phyloP scores from a whole-genome alignment of 2,797 vertebrate species.

The Lacerta bilineata region DNA sequence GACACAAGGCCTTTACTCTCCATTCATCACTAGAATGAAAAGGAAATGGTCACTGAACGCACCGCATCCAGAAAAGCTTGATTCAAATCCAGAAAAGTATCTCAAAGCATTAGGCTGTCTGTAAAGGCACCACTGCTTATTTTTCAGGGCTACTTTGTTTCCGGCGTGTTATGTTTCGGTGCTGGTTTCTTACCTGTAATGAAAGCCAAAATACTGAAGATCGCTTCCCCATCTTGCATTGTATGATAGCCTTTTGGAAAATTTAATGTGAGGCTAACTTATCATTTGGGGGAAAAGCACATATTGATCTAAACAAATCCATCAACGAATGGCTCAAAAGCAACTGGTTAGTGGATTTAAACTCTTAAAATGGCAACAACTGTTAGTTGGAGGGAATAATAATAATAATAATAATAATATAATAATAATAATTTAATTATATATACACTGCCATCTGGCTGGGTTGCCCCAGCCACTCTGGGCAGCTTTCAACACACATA shows the following conservation, averaged over 20 bases:
- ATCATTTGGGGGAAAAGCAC: not conserved
- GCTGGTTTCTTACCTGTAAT: not conserved
- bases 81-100: not conserved
- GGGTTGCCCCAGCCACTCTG: too few relatives aligned
- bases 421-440: too few relatives aligned
- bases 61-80: not conserved
- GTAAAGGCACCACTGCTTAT: not conserved
- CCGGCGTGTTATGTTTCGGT: not conserved
- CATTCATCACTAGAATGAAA: not conserved
- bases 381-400: too few relatives aligned
- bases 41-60: not conserved
- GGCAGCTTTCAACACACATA: constrained; percentile 46
- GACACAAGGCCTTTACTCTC: not conserved
- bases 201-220: not conserved
- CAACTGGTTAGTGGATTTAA: not conserved
- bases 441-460: too few relatives aligned
- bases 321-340: not conserved
- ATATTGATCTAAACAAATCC: not conserved
- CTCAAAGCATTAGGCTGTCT: not conserved
- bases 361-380: not conserved
- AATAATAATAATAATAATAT: too few relatives aligned
- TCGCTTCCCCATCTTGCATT: not conserved
- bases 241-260: not conserved
- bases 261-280: not conserved
- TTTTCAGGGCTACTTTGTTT: not conserved